Percentiles rank a stretch among this genome's conserved stretches.
phyloP scores from a whole-genome alignment of 2,113 vertebrate genomes.

The Odocoileus virginianus region DNA sequence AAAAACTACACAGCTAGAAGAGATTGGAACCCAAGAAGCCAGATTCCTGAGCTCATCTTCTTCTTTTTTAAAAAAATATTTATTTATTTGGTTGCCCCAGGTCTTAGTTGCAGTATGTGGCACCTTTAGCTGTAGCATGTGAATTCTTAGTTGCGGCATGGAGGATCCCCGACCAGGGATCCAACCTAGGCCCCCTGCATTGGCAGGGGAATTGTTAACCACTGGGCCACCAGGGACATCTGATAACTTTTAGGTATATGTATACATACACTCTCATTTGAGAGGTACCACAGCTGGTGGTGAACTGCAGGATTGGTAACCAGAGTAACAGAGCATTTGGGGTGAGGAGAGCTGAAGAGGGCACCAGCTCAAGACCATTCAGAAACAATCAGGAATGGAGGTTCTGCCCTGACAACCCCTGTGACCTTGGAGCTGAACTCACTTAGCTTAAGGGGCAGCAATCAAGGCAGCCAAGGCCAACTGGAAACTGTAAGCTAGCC shows the following conservation, averaged over 20 bases:
- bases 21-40: neutral
- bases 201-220: neutral
- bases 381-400: neutral
- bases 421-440: neutral
- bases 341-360: neutral
- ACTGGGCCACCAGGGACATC: neutral
- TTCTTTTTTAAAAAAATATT: neutral
- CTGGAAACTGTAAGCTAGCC: neutral
- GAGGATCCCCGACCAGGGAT: neutral
- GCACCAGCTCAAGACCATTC: neutral
- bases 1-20: neutral
- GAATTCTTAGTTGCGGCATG: neutral
- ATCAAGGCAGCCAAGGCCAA: neutral
- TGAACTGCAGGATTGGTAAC: no score
- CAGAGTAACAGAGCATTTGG: neutral
- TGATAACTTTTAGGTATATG: neutral
- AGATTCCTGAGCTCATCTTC: neutral
- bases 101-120: neutral
- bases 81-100: neutral
- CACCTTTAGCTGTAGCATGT: neutral
- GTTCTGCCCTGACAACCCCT: neutral
- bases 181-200: neutral
- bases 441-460: neutral
- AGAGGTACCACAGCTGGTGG: neutral
- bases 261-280: neutral